Evolutionary conservation across 2,888 invertebrate genomes (phyloP), one percentile per base, ranked within the genome.

Genomic region (Cheilosia vernalis): DNA sequence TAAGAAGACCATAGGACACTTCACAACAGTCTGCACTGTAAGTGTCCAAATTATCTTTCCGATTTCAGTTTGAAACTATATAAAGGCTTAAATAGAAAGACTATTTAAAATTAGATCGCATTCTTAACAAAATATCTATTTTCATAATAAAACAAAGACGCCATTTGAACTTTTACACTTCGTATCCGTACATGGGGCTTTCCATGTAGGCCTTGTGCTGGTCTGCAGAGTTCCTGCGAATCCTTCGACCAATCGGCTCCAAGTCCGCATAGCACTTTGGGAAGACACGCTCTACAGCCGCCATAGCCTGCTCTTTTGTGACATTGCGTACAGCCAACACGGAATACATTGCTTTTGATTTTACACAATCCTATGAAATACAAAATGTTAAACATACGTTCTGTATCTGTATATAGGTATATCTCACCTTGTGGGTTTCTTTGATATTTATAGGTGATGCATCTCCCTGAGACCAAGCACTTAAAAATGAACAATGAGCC

Each of bases 241-340:
- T 93, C 85, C 96, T 92, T 87, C 97, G 93, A 0, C 98, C 98
- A 61, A 98, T 94, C 0, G 99, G 99, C 90, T 99, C 99, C 88
- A 98, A 93, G 91, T 99, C 98, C 21, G 94, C 94, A 90, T 98
- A 98, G 91, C 99, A 99, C 90, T 95, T 96, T 0, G 95, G 94
- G 92, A 99, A 99, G 0, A 98, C 98, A 89, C 95, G 94, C 87
- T 98, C 96, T 27, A 99, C 96, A 0, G 96, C 95, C 33, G 94
- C 94, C 17, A 94, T 92, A 0, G 97, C 98, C 90, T 97, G 95
- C 61, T 93, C 93, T 79, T 93, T 93, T 0, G 94, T 93, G 19
- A 98, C 94, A 89, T 96, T 95, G 69, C 97, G 94, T 0, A 97
- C 97, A 60, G 97, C 95, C 88, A 97, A 89, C 1, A 99, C 94